Evolutionary conservation across 2,113 vertebrate genomes (phyloP), one percentile per base, ranked within the genome.

Genomic region (Arizona elegans): DNA sequence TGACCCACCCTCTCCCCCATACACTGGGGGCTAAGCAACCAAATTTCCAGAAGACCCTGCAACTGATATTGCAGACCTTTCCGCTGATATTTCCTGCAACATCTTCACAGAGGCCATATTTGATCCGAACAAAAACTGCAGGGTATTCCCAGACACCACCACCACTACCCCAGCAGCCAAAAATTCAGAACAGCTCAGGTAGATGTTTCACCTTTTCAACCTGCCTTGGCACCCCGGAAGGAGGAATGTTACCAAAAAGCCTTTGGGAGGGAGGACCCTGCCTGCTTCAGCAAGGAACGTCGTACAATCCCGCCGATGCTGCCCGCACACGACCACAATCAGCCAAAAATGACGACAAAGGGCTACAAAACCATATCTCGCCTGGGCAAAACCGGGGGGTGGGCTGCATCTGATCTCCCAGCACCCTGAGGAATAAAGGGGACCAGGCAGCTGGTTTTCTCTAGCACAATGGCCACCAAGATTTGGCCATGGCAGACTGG

Each of bases 331-430:
- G 0, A 62, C 9, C 59, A 29, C 1, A 1, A 10, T 29, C 59
- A 12, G 13, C 70, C n/a, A 0, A 75, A 58, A 75, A 75, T 2
- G 0, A n/a, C 29, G 0, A 75, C 6, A 19, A 17, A 33, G 29
- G 13, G 2, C n/a, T 33, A 75, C n/a, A 33, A 17, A 75, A 2
- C 65, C 2, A 0, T 75, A 33, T 33, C n/a, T 3, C 13, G 0
- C 13, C 6, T 2, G 15, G n/a, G 15, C n/a, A n/a, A 75, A 33
- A 5, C 13, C 0, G 29, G 29, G 3, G 5, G 65, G 12, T 4
- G 1, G 0, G 0, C 12, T n/a, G 0, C 65, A n/a, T 4, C 3
- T 70, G 29, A 1, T 2, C 13, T 33, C 65, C n/a, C 5, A 5
- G 65, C 29, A 70, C 29, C 65, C 29, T 5, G 4, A 33, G 65